These are phyloP conservation scores for Incurvaria masculella DNA, from an alignment of 2,888 invertebrate genomes.

Conservation along the genomic window DNA sequence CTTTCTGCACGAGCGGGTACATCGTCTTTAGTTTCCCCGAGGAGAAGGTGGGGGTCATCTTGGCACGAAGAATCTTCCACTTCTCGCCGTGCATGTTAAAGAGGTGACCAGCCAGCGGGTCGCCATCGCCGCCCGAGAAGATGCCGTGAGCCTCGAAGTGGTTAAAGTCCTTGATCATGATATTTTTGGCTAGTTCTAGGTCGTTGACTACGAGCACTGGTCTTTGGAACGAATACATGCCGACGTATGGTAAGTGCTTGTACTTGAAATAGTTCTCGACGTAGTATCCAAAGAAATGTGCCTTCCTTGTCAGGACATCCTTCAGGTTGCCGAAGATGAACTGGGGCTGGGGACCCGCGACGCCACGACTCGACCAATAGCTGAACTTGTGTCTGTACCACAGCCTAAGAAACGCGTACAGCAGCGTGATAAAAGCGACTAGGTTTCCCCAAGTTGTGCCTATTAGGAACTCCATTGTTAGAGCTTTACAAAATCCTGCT, in stretches of 20 bases:
- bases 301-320: constrained; percentile 49
- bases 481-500: too few relatives aligned
- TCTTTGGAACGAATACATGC: constrained; percentile 60
- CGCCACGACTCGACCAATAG: constrained; percentile 59
- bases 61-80: constrained; percentile 62
- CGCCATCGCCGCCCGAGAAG: constrained; percentile 57
- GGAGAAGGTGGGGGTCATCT: constrained; percentile 65
- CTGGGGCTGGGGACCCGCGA: constrained; percentile 52
- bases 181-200: constrained; percentile 56
- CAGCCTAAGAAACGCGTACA: constrained; percentile 14
- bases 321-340: constrained; percentile 63
- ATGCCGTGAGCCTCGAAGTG: constrained; percentile 65
- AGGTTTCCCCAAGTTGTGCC: neutral
- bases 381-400: constrained; percentile 45
- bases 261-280: constrained; percentile 56
- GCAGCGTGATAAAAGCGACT: neutral
- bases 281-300: constrained; percentile 60
- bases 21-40: constrained; percentile 64
- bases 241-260: constrained; percentile 49
- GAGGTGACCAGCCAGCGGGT: constrained; percentile 59
- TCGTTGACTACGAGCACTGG: constrained; percentile 62
- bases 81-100: constrained; percentile 54
- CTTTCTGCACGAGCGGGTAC: constrained; percentile 57
- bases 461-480: neutral
- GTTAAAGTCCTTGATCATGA: constrained; percentile 60